Conservation (phyloP, 2,888 invertebrate genomes). For the Bembecia ichneumoniformis region DNA sequence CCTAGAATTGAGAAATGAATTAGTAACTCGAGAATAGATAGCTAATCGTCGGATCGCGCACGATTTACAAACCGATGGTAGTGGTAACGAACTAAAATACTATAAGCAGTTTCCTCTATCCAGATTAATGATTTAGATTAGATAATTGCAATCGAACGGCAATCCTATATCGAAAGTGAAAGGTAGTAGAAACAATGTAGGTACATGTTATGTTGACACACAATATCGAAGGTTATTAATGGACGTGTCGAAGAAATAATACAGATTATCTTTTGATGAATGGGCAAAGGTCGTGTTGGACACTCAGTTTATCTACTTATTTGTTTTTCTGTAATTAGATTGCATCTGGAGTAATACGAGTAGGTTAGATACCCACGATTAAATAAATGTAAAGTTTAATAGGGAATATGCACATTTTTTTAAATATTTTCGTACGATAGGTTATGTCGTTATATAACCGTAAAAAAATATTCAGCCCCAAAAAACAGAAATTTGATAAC, state of each 20-base stretch:
- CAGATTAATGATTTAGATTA: slow-evolving; percentile 45
- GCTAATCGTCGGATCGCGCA: background rate
- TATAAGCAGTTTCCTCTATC: slow-evolving; percentile 19
- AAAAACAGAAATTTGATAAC: too few species aligned
- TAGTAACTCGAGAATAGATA: too few species aligned
- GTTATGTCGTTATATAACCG: too few species aligned
- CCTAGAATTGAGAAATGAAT: too few species aligned
- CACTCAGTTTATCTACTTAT: too few species aligned
- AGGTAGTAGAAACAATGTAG: slow-evolving; percentile 29
- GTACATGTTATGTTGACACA: slow-evolving; percentile 23
- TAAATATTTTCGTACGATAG: too few species aligned
- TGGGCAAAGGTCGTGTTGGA: background rate
- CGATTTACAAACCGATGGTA: background rate
- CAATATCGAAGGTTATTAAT: slow-evolving; percentile 16
- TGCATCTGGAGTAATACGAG: too few species aligned
- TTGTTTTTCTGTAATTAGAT: too few species aligned
- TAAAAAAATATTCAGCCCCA: too few species aligned
- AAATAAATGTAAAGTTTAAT: too few species aligned
- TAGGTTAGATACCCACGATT: too few species aligned
- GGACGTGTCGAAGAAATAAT: background rate
- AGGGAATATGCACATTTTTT: too few species aligned
- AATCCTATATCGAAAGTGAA: slow-evolving; percentile 40
- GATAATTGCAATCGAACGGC: slow-evolving; percentile 42
- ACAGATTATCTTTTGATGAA: background rate
- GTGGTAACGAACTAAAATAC: background rate